Base-by-base conservation (phyloP, 2,113 vertebrate genomes). In the Phoxinus phoxinus region DNA sequence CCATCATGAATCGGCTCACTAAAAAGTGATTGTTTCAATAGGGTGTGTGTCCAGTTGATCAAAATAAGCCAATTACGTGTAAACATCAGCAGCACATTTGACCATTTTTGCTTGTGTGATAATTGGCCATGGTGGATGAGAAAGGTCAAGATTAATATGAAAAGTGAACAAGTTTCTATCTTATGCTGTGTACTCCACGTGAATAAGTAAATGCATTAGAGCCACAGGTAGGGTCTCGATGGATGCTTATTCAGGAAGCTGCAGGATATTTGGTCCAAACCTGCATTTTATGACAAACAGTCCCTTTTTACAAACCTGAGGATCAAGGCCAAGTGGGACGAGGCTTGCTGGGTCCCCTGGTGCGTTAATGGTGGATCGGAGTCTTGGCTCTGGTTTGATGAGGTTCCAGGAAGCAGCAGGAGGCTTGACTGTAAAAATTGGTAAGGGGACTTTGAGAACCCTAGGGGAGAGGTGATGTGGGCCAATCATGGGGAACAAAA, bases 351-450 rank as follows among this genome's bases (percentile, higher is more conserved):
- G 85, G 84, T 84, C 10, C 11, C 86, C 89, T 74, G 85, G 87
- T 88, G 88, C 0, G 81, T 90, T 90, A 90, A 90, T 82, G 25
- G 84, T 46, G 23, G 69, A 78, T 78, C 19, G 48, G 86, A 86
- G 91, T 86, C 85, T 81, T 73, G 32, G 37, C 71, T 48, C 5
- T 67, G 37, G 76, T 88, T 84, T 91, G 86, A 91, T 87, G 85
- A 83, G 85, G 41, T 89, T 88, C 88, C 89, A 90, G 76, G n/a
- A 79, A 73, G 30, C 91, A 84, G 85, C 87, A 75, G 87, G 89
- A 51, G 85, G 85, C 35, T 73, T 82, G 2, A 30, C 51, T 84
- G 72, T 88, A 87, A 89, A 87, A 79, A n/a, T 21, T 65, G 77
- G 63, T 59, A 77, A 51, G 46, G 61, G 83, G 83, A n/a, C 12